A percentile compares a stretch with the other conserved stretches of the same genome.
These are phyloP conservation scores for Penelope pileata DNA, from an alignment of 2,113 vertebrate species.

Conservation along the genomic window DNA sequence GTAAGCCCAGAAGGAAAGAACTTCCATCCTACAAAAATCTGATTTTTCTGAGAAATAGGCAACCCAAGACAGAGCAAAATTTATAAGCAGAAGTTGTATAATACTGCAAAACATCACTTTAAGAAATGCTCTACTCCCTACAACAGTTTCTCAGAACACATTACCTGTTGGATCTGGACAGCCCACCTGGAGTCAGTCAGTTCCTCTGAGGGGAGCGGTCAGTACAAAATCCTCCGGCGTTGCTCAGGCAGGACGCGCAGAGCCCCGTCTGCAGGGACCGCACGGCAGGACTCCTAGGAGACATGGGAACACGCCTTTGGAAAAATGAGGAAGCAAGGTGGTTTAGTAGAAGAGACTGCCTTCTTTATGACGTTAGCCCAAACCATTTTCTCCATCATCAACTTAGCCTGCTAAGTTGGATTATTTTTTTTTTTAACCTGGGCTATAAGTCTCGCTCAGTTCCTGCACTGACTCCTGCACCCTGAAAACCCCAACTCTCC, in stretches of 20 bases:
- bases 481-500: background rate
- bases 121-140: background rate
- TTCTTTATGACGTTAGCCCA: background rate
- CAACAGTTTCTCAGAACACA: background rate
- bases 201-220: background rate
- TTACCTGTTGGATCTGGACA: background rate
- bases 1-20: background rate
- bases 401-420: background rate
- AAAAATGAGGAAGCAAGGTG: background rate
- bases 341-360: background rate
- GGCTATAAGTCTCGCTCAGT: background rate
- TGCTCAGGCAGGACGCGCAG: fast-evolving
- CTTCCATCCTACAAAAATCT: background rate
- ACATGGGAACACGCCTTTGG: background rate
- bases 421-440: background rate
- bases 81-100: background rate
- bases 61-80: background rate
- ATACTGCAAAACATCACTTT: background rate
- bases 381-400: background rate
- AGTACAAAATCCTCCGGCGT: fast-evolving
- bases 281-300: background rate
- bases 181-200: background rate
- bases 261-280: background rate
- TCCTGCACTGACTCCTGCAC: background rate
- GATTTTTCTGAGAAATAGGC: background rate